Evolutionary conservation across 2,888 invertebrate species (phyloP).

Genomic region (Gastrophysa polygoni): DNA sequence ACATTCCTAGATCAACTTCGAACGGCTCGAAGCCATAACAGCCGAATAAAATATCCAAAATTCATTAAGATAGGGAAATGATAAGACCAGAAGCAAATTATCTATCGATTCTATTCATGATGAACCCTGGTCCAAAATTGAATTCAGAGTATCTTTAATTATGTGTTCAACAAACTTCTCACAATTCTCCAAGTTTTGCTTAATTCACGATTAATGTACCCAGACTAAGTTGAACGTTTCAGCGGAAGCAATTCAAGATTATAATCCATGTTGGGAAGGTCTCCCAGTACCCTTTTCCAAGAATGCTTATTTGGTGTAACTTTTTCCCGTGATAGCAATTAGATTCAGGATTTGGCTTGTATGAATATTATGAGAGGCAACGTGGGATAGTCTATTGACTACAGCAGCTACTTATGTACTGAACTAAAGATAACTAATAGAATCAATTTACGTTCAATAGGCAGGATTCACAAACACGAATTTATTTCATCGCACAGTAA

Average conservation of each 20-base stretch:
- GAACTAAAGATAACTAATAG: too few species aligned
- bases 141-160: slow-evolving; percentile 27
- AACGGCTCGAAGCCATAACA: background rate
- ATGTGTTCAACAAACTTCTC: slow-evolving; percentile 24
- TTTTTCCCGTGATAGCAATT: too few species aligned
- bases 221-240: slow-evolving; percentile 24
- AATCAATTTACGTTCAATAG: too few species aligned
- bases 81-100: background rate
- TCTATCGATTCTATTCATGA: slow-evolving; percentile 21
- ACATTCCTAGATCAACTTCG: background rate
- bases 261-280: slow-evolving; percentile 16
- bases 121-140: slow-evolving; percentile 20
- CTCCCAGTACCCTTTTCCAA: background rate
- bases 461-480: too few species aligned
- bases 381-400: too few species aligned
- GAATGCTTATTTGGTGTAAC: too few species aligned
- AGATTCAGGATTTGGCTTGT: too few species aligned
- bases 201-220: slow-evolving; percentile 25
- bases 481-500: too few species aligned
- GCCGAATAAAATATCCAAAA: slow-evolving; percentile 10
- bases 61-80: slow-evolving; percentile 11
- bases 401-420: too few species aligned
- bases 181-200: slow-evolving; percentile 23
- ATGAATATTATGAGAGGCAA: too few species aligned
- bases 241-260: slow-evolving; percentile 26